Evolutionary conservation across 2,888 invertebrate species (phyloP).

Genomic region (Epistrophe eligans): DNA sequence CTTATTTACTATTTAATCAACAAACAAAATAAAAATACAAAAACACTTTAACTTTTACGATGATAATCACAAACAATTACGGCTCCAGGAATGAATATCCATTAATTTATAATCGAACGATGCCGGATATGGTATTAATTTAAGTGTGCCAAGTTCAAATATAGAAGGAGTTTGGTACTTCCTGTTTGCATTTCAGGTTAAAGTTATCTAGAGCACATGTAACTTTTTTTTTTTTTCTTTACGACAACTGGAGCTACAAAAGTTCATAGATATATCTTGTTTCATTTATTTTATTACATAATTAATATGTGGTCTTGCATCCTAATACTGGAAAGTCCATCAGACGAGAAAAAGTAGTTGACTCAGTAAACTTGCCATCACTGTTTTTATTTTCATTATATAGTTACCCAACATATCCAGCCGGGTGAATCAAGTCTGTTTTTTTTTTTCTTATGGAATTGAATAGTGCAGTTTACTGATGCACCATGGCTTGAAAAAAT

Average conservation of each 20-base stretch:
- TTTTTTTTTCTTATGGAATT: slow-evolving; percentile 20
- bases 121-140: slow-evolving; percentile 51
- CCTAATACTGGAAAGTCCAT: slow-evolving; percentile 5
- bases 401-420: slow-evolving; percentile 57
- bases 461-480: slow-evolving; percentile 42
- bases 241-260: too few species aligned
- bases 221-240: too few species aligned
- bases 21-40: neutral
- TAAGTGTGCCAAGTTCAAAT: slow-evolving; percentile 52
- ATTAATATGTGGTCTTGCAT: slow-evolving; percentile 36
- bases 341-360: slow-evolving; percentile 57
- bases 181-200: slow-evolving; percentile 14
- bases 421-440: slow-evolving; percentile 27
- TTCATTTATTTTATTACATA: slow-evolving; percentile 11
- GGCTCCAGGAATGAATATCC: slow-evolving; percentile 4
- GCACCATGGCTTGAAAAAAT: slow-evolving; percentile 8
- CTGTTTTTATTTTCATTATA: slow-evolving; percentile 55
- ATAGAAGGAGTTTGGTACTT: slow-evolving; percentile 35
- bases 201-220: neutral
- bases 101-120: neutral
- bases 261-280: neutral
- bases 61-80: slow-evolving; percentile 23
- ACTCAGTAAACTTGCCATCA: slow-evolving; percentile 71
- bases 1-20: slow-evolving; percentile 15
- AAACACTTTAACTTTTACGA: slow-evolving; percentile 12